Conservation (phyloP, 1,140 invertebrate species). For the Leptonema lineaticorne region DNA sequence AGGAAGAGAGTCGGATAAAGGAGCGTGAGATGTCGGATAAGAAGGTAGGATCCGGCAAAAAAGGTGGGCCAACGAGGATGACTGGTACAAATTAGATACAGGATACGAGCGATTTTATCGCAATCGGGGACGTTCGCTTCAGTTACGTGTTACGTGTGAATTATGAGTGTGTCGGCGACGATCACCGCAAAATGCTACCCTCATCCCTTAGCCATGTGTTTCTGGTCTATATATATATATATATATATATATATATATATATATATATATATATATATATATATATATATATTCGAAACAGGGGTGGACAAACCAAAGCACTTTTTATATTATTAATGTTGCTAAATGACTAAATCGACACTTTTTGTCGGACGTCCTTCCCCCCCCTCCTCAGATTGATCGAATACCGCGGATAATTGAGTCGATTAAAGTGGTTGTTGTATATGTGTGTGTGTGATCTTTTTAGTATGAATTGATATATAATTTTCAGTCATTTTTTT, state of each 20-base stretch:
- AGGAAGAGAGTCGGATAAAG: too few relatives aligned
- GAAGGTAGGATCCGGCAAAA: conserved; percentile 15
- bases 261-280: neutral
- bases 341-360: too few relatives aligned
- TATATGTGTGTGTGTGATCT: too few relatives aligned
- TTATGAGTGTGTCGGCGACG: conserved; percentile 12
- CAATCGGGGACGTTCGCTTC: neutral
- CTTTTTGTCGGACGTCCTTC: too few relatives aligned
- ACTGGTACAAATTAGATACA: conserved; percentile 19
- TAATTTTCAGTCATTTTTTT: too few relatives aligned
- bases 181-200: conserved; percentile 4
- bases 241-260: neutral
- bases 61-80: conserved; percentile 11
- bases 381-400: too few relatives aligned
- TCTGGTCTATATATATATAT: neutral
- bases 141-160: neutral
- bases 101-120: conserved; percentile 12
- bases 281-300: neutral
- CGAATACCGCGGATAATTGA: too few relatives aligned
- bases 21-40: neutral
- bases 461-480: too few relatives aligned
- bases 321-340: too few relatives aligned
- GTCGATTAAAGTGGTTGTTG: too few relatives aligned
- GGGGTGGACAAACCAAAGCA: too few relatives aligned
- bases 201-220: neutral